Base-by-base conservation (phyloP, 1,140 invertebrate genomes). In the Lordiphosa clarofinis region DNA sequence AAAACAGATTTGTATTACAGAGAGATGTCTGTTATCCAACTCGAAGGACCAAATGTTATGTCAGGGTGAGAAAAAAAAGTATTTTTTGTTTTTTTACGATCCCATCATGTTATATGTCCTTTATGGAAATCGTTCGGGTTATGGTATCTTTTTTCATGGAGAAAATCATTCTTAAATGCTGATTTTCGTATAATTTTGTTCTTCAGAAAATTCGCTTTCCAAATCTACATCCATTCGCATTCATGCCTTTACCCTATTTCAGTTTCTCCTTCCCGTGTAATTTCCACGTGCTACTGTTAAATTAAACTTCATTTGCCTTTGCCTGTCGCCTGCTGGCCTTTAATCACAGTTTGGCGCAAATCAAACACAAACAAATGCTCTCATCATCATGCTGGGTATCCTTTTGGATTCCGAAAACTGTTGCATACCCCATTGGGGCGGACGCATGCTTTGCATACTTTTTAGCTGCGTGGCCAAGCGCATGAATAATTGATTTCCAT, bases 401-500 rank as follows among this genome's bases (percentile, higher is more conserved):
- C 10, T 24, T 39, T 44, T 42, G 54, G 19, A 39, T 28, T n/a
- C 57, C 55, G 55, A 72, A 72, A 82, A 82, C 78, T 82, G 78
- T 82, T 82, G 78, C 75, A 75, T 75, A 61, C 71, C 44, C 38
- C 38, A 68, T 56, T 44, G 52, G 48, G 50, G 53, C 33, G 52
- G 33, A 24, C 53, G 69, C 48, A 78, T 76, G 59, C 79, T 65
- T 76, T 70, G 75, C 73, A 81, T 81, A 81, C 73, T 76, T 76
- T 73, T 70, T 64, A 76, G 75, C 64, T 65, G 73, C 65, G 70
- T 67, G 76, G 66, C 58, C 62, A 58, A 66, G 78, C 71, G 78
- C 60, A 86, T 86, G 79, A 86, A 86, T 86, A 86, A 86, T 86
- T 86, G 79, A 86, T 86, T 75, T 86, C 78, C 73, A 86, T 76